Conservation (phyloP, 2,888 invertebrate species). For the Noctua comes region DNA sequence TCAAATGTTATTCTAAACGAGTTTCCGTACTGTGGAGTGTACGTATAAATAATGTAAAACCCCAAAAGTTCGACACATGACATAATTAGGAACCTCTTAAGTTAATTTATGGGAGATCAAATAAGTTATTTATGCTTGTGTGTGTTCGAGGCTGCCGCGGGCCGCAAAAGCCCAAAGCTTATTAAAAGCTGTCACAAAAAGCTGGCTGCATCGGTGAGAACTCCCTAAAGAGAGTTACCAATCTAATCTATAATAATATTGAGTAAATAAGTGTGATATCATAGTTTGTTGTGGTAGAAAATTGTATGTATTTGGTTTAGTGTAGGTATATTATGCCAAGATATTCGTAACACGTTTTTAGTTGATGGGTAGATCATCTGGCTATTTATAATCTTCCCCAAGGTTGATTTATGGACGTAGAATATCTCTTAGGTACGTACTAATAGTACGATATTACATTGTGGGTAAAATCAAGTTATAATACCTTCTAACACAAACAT, state of each 20-base stretch:
- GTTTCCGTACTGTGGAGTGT: constrained; percentile 46
- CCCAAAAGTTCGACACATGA: constrained; percentile 63
- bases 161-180: constrained; percentile 84
- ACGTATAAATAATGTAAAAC: constrained; percentile 66
- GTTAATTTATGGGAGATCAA: constrained; percentile 73
- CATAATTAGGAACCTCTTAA: constrained; percentile 69
- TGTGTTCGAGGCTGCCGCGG: constrained; percentile 70
- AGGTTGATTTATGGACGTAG: background rate
- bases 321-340: background rate
- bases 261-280: constrained; percentile 42
- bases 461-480: background rate
- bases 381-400: background rate
- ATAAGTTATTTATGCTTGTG: constrained; percentile 71
- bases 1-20: constrained; percentile 53
- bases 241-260: constrained; percentile 73
- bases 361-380: background rate
- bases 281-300: background rate
- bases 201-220: constrained; percentile 74
- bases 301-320: background rate
- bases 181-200: constrained; percentile 87
- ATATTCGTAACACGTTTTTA: background rate
- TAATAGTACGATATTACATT: background rate
- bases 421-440: background rate
- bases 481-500: background rate
- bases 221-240: constrained; percentile 74